These are phyloP conservation scores for Arrhopalites spinosus DNA, from an alignment of 2,888 invertebrate species.

Conservation along the genomic window DNA sequence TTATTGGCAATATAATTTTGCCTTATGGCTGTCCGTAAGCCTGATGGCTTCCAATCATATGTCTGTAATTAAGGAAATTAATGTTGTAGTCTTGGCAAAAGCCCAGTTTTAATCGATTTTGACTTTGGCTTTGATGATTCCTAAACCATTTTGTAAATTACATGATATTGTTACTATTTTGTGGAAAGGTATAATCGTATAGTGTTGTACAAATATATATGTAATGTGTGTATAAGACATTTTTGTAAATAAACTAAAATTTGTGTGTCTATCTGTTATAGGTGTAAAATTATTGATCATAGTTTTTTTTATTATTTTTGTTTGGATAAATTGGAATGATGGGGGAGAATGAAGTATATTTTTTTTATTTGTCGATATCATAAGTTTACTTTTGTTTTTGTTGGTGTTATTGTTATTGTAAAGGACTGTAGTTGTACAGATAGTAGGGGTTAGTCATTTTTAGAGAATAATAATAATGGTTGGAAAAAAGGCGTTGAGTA, in stretches of 20 bases:
- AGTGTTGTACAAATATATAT: too few relatives aligned
- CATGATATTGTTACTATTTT: too few relatives aligned
- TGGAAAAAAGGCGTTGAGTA: conserved; percentile 19
- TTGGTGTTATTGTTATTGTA: conserved; percentile 6
- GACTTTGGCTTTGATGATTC: conserved; percentile 16
- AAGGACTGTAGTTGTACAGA: background rate
- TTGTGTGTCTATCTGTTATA: background rate
- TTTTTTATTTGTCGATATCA: background rate
- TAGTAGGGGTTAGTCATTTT: background rate
- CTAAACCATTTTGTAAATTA: background rate
- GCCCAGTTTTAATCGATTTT: conserved; percentile 29
- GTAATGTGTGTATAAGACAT: background rate
- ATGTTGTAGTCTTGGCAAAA: conserved; percentile 25
- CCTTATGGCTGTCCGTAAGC: conserved; percentile 20
- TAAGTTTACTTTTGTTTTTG: background rate
- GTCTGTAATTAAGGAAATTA: conserved; percentile 30
- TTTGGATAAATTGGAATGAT: background rate
- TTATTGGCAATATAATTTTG: conserved; percentile 34
- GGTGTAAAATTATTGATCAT: background rate
- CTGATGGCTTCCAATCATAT: conserved; percentile 25
- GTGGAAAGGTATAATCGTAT: too few relatives aligned
- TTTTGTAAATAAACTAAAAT: too few relatives aligned
- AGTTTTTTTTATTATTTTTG: background rate
- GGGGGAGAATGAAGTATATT: too few relatives aligned
- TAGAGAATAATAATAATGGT: background rate